These are phyloP conservation scores for Callyntrura guangdongensis DNA, from an alignment of 2,888 invertebrate species.

Conservation along the genomic window DNA sequence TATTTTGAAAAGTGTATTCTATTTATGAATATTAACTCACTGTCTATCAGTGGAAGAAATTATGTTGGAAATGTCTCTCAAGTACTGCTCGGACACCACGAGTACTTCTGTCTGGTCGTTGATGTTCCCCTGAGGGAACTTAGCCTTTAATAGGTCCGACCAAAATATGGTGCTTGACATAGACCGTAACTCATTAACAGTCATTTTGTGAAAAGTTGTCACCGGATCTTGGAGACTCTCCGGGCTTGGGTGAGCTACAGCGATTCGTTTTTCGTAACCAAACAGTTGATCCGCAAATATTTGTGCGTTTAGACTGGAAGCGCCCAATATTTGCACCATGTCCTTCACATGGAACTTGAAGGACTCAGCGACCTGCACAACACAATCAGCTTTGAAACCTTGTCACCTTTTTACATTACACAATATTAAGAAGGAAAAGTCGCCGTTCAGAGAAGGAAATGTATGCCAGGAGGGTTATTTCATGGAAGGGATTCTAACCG, in stretches of 20 bases:
- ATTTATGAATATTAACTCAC: too few species aligned
- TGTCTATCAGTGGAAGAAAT: conserved; percentile 87
- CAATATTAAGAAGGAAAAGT: conserved; percentile 1
- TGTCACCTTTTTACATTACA: too few species aligned
- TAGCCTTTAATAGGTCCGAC: conserved; percentile 87
- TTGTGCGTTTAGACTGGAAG: conserved; percentile 86
- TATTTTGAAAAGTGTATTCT: too few species aligned
- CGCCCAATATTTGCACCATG: conserved; percentile 86
- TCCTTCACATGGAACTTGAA: conserved; percentile 88
- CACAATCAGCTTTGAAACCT: not conserved
- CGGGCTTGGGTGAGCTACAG: conserved; percentile 87
- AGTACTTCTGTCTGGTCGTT: conserved; percentile 87
- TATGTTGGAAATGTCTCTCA: conserved; percentile 87
- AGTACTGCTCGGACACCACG: conserved; percentile 87
- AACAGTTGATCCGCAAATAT: conserved; percentile 88
- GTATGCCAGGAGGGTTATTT: too few species aligned
- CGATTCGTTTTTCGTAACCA: conserved; percentile 88
- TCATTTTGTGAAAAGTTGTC: conserved; percentile 86
- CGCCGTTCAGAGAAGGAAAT: not conserved
- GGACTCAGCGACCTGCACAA: conserved; percentile 86
- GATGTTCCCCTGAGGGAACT: conserved; percentile 87
- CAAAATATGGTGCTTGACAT: conserved; percentile 86
- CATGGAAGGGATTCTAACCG: too few species aligned
- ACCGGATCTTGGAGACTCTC: conserved; percentile 86
- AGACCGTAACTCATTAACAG: conserved; percentile 86